Evolutionary conservation across 2,888 invertebrate species (phyloP), one percentile per base, ranked within the genome.

Genomic region (Palloptera scutellata): DNA sequence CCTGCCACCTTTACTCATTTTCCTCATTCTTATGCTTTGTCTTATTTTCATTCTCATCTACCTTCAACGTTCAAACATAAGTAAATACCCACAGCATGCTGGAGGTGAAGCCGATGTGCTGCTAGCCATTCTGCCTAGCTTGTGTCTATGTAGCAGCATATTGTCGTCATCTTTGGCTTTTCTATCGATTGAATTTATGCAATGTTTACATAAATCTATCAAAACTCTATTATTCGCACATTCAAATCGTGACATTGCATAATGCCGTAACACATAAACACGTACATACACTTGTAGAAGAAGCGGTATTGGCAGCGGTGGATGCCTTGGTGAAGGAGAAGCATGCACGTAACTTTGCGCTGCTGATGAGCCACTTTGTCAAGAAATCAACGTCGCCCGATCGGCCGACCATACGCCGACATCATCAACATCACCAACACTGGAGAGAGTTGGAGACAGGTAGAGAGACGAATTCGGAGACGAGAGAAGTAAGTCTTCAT

Each of bases 171-270:
- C 19, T 52, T 30, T 63, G 30, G 30, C 20, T 42, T 52, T 52
- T 42, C 30, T 53, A 15, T 13, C 30, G 52, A 57, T 64, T 64
- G 57, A 12, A 48, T 64, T 62, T 58, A 17, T 58, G n/a, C 58
- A 40, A 58, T 11, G 45, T 63, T 63, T 54, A 19, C 54, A 54
- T 19, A 63, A 51, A 43, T 53, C 62, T 5, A 63, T 63, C 54
- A 20, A 76, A 54, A 43, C 8, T 63, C 10, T 40, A 63, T 63
- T 54, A 63, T 63, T 54, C 54, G 43, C 62, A 63, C 54, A 63
- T 43, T 19, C 52, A 53, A 53, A 63, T 53, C 62, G 62, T 63
- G 62, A 54, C 43, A 40, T 63, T 63, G 62, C 54, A 63, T 63
- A 63, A 54, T 54, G 45, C 62, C 41, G 6, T 20, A 57, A 15